A percentile compares a stretch with the other conserved stretches of the same genome.
These are phyloP conservation scores for Lasioglossum villosulum DNA, from an alignment of 2,888 invertebrate species.

Conservation along the genomic window DNA sequence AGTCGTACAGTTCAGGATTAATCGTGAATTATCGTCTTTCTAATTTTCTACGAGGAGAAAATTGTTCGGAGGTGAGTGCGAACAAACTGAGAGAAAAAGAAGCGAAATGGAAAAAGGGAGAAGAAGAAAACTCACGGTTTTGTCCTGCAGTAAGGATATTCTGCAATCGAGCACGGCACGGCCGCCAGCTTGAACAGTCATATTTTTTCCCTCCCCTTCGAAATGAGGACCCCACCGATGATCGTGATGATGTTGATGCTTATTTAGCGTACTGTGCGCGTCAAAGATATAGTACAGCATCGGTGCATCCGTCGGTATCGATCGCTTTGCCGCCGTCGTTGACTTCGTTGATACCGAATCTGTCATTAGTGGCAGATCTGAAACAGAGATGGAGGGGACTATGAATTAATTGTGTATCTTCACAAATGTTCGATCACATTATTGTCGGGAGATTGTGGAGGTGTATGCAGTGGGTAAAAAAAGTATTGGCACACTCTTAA, in stretches of 20 bases:
- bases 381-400: slow-evolving; percentile 8
- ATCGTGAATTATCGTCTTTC: slow-evolving; percentile 54
- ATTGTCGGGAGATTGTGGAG: background rate
- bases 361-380: slow-evolving; percentile 73
- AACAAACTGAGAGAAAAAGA: background rate
- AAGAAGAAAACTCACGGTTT: slow-evolving; percentile 87
- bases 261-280: slow-evolving; percentile 89
- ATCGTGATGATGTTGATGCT: slow-evolving; percentile 88
- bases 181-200: slow-evolving; percentile 90
- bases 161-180: slow-evolving; percentile 90
- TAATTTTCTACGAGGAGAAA: slow-evolving; percentile 34
- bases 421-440: background rate
- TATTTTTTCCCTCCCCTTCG: slow-evolving; percentile 89
- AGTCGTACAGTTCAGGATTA: slow-evolving; percentile 47
- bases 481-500: too few species aligned
- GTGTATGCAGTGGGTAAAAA: too few species aligned
- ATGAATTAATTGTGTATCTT: background rate
- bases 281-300: slow-evolving; percentile 92
- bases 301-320: slow-evolving; percentile 87
- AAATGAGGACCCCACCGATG: slow-evolving; percentile 90
- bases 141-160: slow-evolving; percentile 90
- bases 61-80: background rate
- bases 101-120: background rate
- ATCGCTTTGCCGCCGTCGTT: slow-evolving; percentile 77
- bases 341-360: slow-evolving; percentile 69